phyloP scores from a whole-genome alignment of 2,797 vertebrate genomes.

The Clarias pachynema region DNA sequence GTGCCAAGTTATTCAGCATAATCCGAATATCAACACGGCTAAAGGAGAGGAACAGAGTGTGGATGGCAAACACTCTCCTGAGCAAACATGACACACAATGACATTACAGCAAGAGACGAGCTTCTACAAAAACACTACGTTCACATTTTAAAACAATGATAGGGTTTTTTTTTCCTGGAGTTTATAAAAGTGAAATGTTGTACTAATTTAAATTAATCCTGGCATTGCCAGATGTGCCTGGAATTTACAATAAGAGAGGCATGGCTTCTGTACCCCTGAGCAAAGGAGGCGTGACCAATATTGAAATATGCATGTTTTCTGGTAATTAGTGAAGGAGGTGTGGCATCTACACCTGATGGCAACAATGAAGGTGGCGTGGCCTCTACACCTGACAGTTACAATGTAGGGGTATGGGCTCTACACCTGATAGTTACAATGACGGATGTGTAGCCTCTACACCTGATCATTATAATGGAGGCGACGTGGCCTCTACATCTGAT shows the following conservation, averaged over 20 bases:
- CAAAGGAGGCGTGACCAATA: too few relatives aligned
- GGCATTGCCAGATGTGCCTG: background rate
- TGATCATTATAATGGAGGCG: too few relatives aligned
- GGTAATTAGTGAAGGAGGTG: background rate
- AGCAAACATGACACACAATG: slow-evolving; percentile 60
- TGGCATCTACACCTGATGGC: too few relatives aligned
- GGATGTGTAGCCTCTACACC: background rate
- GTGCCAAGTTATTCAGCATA: slow-evolving; percentile 62
- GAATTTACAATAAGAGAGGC: background rate
- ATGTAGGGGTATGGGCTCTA: background rate
- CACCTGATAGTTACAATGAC: background rate
- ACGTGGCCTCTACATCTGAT: background rate
- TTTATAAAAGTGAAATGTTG: background rate
- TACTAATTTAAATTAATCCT: background rate
- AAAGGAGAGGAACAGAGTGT: slow-evolving; percentile 44
- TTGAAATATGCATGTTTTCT: background rate
- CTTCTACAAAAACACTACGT: slow-evolving; percentile 25
- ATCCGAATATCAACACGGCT: slow-evolving; percentile 64
- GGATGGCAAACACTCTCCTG: slow-evolving; percentile 62
- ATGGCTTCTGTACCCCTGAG: background rate
- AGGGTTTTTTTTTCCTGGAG: background rate
- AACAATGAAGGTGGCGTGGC: background rate
- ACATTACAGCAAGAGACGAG: slow-evolving; percentile 50
- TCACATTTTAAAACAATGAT: background rate
- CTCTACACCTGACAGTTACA: background rate